These are phyloP conservation scores for Polydrusus tereticollis DNA, from an alignment of 2,888 invertebrate species.

Conservation along the genomic window DNA sequence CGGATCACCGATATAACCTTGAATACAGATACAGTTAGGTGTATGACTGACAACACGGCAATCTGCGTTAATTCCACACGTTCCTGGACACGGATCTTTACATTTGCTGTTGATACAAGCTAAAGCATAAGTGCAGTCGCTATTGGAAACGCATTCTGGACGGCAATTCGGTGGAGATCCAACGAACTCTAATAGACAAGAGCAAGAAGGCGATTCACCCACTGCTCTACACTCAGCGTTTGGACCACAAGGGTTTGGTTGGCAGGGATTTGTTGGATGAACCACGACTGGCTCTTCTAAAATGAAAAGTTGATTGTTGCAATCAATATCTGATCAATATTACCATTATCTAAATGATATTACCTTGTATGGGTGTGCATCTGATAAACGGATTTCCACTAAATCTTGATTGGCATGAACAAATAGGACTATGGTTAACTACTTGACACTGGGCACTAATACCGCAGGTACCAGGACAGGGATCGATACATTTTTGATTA, in stretches of 20 bases:
- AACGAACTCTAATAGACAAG: slow-evolving; percentile 76
- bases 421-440: slow-evolving; percentile 85
- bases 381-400: slow-evolving; percentile 84
- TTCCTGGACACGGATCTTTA: slow-evolving; percentile 78
- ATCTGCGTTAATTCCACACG: slow-evolving; percentile 80
- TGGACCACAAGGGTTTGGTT: slow-evolving; percentile 86
- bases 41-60: slow-evolving; percentile 84
- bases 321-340: neutral
- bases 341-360: neutral
- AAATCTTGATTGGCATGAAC: slow-evolving; percentile 76
- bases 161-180: slow-evolving; percentile 83
- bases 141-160: slow-evolving; percentile 84
- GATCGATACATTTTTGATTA: slow-evolving; percentile 84
- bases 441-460: slow-evolving; percentile 81
- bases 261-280: slow-evolving; percentile 75
- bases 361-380: slow-evolving; percentile 69
- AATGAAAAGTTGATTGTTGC: neutral
- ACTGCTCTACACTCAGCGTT: slow-evolving; percentile 79
- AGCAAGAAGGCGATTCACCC: slow-evolving; percentile 79
- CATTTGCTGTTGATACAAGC: slow-evolving; percentile 86
- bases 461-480: slow-evolving; percentile 88
- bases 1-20: slow-evolving; percentile 82
- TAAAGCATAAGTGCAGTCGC: slow-evolving; percentile 77
- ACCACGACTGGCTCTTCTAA: slow-evolving; percentile 61
- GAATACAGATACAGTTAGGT: slow-evolving; percentile 77